Evolutionary conservation across 1,140 invertebrate species (phyloP).

Genomic region (Melitaea cinxia): DNA sequence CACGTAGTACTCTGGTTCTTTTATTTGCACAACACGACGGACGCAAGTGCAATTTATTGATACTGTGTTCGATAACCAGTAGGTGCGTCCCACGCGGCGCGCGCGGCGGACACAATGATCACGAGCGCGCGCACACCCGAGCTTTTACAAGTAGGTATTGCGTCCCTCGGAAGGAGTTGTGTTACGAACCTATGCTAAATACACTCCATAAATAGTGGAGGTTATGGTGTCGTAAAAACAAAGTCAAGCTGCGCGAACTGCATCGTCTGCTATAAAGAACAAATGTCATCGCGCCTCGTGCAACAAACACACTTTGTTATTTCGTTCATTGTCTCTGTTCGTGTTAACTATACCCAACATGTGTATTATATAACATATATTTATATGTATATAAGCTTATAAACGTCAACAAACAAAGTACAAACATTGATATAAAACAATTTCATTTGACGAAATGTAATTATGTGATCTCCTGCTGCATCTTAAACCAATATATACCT

Average conservation of each 20-base stretch:
- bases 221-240: conserved; percentile 77
- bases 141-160: conserved; percentile 59
- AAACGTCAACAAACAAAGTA: neutral
- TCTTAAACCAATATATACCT: too few species aligned
- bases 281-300: conserved; percentile 54
- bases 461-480: too few species aligned
- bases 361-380: too few species aligned
- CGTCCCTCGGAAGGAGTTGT: conserved; percentile 63
- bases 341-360: conserved; percentile 15
- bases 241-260: conserved; percentile 75
- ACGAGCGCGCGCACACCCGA: conserved; percentile 43
- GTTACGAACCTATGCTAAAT: conserved; percentile 65
- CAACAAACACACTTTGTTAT: conserved; percentile 30
- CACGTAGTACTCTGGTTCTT: conserved; percentile 62
- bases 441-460: too few species aligned
- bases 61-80: conserved; percentile 75
- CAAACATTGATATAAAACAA: neutral
- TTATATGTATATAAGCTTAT: neutral
- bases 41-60: conserved; percentile 78
- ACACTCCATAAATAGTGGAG: conserved; percentile 69
- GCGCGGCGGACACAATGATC: conserved; percentile 52
- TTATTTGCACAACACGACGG: conserved; percentile 73
- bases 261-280: conserved; percentile 55
- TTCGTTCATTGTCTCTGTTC: conserved; percentile 36
- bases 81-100: conserved; percentile 70